These are phyloP conservation scores for Brevipalpus yothersi DNA, from an alignment of 1,140 invertebrate genomes.

Conservation along the genomic window DNA sequence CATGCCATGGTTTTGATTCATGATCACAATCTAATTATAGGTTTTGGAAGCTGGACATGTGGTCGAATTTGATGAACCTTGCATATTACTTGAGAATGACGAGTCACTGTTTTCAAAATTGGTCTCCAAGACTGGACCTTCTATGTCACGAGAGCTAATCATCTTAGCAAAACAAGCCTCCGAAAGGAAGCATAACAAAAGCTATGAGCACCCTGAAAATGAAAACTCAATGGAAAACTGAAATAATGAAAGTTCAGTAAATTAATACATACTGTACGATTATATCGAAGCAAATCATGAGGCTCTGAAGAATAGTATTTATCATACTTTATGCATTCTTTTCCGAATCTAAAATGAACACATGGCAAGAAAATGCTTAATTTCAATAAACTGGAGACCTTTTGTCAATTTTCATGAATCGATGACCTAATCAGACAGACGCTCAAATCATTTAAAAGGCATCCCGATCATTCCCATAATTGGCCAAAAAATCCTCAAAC, in stretches of 20 bases:
- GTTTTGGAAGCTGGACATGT: background rate
- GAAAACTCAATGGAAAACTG: background rate
- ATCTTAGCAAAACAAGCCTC: background rate
- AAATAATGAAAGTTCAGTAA: background rate
- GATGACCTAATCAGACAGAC: too few species aligned
- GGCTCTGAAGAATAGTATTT: too few species aligned
- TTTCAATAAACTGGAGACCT: too few species aligned
- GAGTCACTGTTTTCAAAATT: background rate
- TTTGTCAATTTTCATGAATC: too few species aligned
- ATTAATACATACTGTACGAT: background rate
- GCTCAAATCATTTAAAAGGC: too few species aligned
- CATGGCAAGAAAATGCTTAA: too few species aligned
- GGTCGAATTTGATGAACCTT: background rate
- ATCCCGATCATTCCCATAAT: too few species aligned
- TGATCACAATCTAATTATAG: too few species aligned
- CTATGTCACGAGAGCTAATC: background rate
- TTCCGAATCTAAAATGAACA: too few species aligned
- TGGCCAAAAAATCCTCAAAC: too few species aligned
- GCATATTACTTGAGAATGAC: background rate
- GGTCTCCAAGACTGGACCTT: background rate
- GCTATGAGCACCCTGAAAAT: background rate
- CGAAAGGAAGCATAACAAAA: background rate
- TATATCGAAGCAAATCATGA: background rate
- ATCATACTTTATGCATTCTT: too few species aligned
- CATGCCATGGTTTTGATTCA: too few species aligned